Evolutionary conservation across 1,140 invertebrate species (phyloP).

Genomic region (Drosophila navojoa): DNA sequence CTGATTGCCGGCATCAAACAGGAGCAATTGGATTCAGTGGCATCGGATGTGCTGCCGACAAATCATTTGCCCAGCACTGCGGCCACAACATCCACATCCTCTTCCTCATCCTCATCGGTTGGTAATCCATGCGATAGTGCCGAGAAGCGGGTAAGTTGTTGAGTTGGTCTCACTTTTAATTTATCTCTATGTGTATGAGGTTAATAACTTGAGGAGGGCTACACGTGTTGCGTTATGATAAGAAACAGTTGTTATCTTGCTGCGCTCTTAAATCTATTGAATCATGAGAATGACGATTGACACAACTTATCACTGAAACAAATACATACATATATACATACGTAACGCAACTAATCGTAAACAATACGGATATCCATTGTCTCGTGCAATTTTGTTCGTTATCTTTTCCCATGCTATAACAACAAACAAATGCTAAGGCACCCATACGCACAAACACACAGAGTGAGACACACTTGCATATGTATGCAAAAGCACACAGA

Average conservation of each 20-base stretch:
- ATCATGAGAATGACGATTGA: constrained; percentile 5
- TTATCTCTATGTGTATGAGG: constrained; percentile 14
- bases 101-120: constrained; percentile 68
- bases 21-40: constrained; percentile 74
- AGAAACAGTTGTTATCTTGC: constrained; percentile 13
- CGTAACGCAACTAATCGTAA: background rate
- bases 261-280: constrained; percentile 19
- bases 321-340: background rate
- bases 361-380: constrained; percentile 25
- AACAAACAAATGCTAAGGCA: constrained; percentile 46
- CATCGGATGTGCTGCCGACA: constrained; percentile 62
- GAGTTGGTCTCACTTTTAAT: constrained; percentile 20
- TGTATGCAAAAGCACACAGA: constrained; percentile 50
- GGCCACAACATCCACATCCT: constrained; percentile 70
- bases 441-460: constrained; percentile 41
- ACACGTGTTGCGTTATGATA: constrained; percentile 43
- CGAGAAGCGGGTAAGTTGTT: constrained; percentile 78
- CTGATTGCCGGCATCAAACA: constrained; percentile 78
- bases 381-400: constrained; percentile 43
- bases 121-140: constrained; percentile 82
- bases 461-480: constrained; percentile 9
- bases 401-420: constrained; percentile 53
- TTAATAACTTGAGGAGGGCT: constrained; percentile 26
- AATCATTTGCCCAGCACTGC: constrained; percentile 58
- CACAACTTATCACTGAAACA: constrained; percentile 20